Evolutionary conservation across 2,888 invertebrate genomes (phyloP).

Genomic region (Amiota minor): DNA sequence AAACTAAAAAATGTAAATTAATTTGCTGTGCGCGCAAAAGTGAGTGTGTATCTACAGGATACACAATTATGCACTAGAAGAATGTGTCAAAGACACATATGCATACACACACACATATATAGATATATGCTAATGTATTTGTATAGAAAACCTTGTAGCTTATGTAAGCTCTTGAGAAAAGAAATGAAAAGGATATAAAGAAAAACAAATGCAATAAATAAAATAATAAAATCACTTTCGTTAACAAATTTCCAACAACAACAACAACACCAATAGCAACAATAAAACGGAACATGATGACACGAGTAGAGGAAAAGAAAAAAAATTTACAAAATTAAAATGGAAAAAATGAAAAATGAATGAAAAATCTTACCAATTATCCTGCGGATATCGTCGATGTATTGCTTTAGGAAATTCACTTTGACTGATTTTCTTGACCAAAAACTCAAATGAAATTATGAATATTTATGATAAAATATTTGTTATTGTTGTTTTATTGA

Average conservation of each 20-base stretch:
- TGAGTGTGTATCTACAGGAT: conserved; percentile 20
- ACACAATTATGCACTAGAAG: conserved; percentile 11
- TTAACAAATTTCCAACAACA: background rate
- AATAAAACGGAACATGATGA: background rate
- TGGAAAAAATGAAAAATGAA: background rate
- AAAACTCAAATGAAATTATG: background rate
- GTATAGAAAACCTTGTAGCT: conserved; percentile 48
- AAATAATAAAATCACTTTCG: background rate
- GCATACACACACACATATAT: background rate
- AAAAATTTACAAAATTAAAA: background rate
- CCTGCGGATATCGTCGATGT: conserved; percentile 75
- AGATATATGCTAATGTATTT: background rate
- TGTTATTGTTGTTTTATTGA: conserved; percentile 1
- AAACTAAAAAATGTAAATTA: background rate
- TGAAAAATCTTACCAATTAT: conserved; percentile 72
- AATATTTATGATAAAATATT: background rate
- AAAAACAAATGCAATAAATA: conserved; percentile 25
- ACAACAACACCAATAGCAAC: too few relatives aligned
- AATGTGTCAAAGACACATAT: conserved; percentile 2
- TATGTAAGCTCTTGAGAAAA: conserved; percentile 10
- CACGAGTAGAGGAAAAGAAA: background rate
- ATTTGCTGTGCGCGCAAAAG: conserved; percentile 19
- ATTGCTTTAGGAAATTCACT: conserved; percentile 74
- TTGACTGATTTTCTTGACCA: conserved; percentile 69
- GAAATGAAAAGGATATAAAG: conserved; percentile 3